Base-by-base conservation (phyloP, 2,888 invertebrate species). In the Scaeva pyrastri region DNA sequence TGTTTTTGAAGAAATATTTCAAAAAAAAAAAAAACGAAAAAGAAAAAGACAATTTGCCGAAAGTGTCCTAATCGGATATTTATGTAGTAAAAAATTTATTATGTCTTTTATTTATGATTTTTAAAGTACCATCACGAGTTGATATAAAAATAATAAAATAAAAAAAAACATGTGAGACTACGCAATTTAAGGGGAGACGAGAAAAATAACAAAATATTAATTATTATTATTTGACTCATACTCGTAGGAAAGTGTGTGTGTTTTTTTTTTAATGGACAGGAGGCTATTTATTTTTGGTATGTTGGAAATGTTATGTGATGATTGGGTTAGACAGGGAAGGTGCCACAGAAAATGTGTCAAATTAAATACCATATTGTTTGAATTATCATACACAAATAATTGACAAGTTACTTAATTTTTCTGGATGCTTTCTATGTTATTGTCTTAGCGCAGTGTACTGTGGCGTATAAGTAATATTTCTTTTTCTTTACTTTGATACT, bases 391-490 rank as follows among this genome's bases (percentile, higher is more conserved):
- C 31, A 14, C 14, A 43, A 16, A 71, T 41, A 16, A 21, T 36
- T 48, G 72, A 48, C 58, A 26, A 64, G 43, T 43, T 31, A 55
- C 74, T 50, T 52, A 14, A 39, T 68, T 31, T 52, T 68, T 52
- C 48, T 68, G 50, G 68, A 68, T 50, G 21, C 19, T 50, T 10
- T 10, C 19, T 48, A 7, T 19, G 19, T 19, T 48, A 31, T 21
- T 39, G 58, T 7, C 6, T 23, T 14, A 12, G 50, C 2, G 23
- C n/a, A 7, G 50, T 68, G 11, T 39, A 71, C 71, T 55, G 14
- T 43, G 71, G 62, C 72, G 78, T 78, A 64, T 78, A 72, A 71
- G 71, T 72, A 56, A 26, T 64, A 0, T 78, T 76, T 78, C 62
- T n/a, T 31, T 45, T 0, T n/a, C n/a, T n/a, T n/a, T n/a, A n/a